Evolutionary conservation across 2,113 vertebrate genomes (phyloP), one percentile per base, ranked within the genome.

Genomic region (Cephalopholis sonnerati): DNA sequence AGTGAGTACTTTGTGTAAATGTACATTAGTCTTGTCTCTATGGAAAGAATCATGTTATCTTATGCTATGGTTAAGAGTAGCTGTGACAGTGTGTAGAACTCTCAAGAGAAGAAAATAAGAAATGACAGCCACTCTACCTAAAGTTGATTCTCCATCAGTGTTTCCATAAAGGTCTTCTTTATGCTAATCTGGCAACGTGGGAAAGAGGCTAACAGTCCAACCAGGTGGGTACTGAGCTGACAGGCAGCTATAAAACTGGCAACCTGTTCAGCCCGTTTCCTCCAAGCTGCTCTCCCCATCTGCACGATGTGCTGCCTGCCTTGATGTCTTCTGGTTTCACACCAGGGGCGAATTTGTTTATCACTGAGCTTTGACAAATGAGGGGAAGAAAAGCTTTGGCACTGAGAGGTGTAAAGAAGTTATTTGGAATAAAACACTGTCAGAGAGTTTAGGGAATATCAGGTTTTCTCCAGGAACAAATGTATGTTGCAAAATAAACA

Each of bases 331-430:
- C 65, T 27, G 61, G 75, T 76, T 77, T 84, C 66, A 79, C 36
- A 61, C 20, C 15, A 24, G 61, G 61, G 48, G 44, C 15, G 8
- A 71, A 82, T 71, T 77, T 58, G 62, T 85, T 85, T 69, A 71
- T 78, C 77, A n/a, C 71, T 18, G 32, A 39, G 77, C 64, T 88
- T 73, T 85, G 87, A 93, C 81, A 86, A 85, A 85, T 81, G 73
- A 83, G 48, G 55, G 62, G 48, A 51, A 51, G 58, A 77, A 64
- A 64, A 22, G 51, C 24, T 74, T 63, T 75, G 70, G 54, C 69
- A 48, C 41, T 11, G 48, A 3, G 18, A 27, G 32, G 62, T 13
- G 15, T 55, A 18, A 16, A 76, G 15, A 46, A 41, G 24, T 27
- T 46, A 18, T 44, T 57, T 12, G 5, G 17, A 77, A 59, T 13